Evolutionary conservation across 2,113 vertebrate species (phyloP).

Genomic region (Actenoides lindsayi): DNA sequence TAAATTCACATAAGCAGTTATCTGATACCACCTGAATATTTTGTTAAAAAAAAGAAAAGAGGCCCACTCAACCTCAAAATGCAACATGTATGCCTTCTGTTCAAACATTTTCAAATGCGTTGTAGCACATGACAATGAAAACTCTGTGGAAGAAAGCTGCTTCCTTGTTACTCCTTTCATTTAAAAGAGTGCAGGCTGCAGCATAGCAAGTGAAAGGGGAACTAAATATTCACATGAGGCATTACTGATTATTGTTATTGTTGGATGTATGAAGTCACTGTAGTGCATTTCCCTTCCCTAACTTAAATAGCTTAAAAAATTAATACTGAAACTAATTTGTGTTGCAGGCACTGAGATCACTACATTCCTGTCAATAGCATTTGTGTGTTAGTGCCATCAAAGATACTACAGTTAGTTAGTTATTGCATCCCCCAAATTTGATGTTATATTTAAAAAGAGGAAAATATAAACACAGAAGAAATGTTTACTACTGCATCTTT

Average conservation of each 20-base stretch:
- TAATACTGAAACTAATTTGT: neutral
- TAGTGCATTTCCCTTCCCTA: neutral
- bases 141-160: neutral
- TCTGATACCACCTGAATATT: neutral
- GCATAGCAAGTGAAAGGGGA: slow-evolving; percentile 7
- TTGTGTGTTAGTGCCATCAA: neutral
- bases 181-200: neutral
- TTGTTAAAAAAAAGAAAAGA: neutral
- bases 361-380: neutral
- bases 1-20: neutral
- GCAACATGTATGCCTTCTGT: neutral
- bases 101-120: neutral
- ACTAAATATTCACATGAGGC: neutral
- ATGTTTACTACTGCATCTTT: slow-evolving; percentile 65
- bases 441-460: neutral
- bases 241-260: neutral
- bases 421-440: neutral
- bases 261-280: slow-evolving; percentile 10
- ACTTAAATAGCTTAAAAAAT: neutral
- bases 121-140: neutral
- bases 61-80: neutral
- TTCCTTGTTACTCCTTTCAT: neutral
- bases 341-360: neutral
- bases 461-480: neutral
- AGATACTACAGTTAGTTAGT: neutral